Base-by-base conservation (phyloP, 2,113 vertebrate species). In the Oreochromis aureus region DNA sequence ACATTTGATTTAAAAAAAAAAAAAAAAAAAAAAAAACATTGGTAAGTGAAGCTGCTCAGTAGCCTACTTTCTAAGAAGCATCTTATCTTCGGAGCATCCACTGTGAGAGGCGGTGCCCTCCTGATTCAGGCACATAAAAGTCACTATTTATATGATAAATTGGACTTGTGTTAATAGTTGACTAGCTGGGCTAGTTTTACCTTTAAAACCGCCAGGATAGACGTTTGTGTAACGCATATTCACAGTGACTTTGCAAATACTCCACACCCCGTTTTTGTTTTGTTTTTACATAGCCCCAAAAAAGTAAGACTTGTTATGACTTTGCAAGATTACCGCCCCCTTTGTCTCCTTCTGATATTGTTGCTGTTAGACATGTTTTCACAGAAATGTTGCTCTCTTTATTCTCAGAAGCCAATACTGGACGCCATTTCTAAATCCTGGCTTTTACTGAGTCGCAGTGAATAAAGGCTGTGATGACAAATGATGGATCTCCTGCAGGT, bases 1-100 rank as follows among this genome's bases (percentile, higher is more conserved):
- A 24, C 6, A 41, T 41, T 71, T 71, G 5, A 44, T 24, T 69
- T 41, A 22, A 6, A 1, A 2, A 12, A 30, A 59, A 5, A 0
- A 0, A 22, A 6, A 1, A 2, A 12, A 30, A 59, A 5, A 0
- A 0, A 27, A 3, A 27, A 27, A 27, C 66, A 44, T 16, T 46
- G 41, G 66, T 46, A 27, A 46, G 7, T 22, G 36, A 27, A 73
- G 39, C 22, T 27, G 22, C 39, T 44, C 22, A 27, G 66, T 44
- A 73, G 66, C 22, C 19, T 71, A 22, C n/a, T 71, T 71, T 41
- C 7, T 22, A 10, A 6, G 9, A 24, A 44, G 10, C 39, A 44
- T 71, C 13, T 22, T 48, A 30, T 76, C 22, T 15, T 41, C 13
- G 1, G 22, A 30, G 24, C 44, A 48, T 11, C 44, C 39, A 27